Evolutionary conservation across 2,113 vertebrate species (phyloP).

Genomic region (Globicephala melas): DNA sequence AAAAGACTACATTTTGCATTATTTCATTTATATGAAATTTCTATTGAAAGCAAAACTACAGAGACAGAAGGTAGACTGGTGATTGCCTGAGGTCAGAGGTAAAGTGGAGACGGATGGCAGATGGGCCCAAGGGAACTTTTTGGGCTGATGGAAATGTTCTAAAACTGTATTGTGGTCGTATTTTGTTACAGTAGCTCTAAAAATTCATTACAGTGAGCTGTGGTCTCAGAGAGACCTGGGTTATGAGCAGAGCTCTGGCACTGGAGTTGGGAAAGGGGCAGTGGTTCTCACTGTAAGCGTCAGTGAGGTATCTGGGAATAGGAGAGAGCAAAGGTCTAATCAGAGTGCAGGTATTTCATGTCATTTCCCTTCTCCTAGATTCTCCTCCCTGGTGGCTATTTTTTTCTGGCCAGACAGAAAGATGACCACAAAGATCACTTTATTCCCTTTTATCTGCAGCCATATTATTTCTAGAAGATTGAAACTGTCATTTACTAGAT

Average conservation of each 20-base stretch:
- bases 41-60: constrained; percentile 20
- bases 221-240: neutral
- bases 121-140: neutral
- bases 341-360: neutral
- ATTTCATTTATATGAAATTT: neutral
- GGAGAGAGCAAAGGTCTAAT: neutral
- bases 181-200: neutral
- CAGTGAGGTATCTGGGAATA: neutral
- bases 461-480: neutral
- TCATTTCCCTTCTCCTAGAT: neutral
- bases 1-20: neutral
- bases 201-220: neutral
- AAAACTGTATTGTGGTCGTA: neutral
- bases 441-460: neutral
- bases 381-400: neutral
- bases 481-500: neutral
- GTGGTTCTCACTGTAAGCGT: neutral
- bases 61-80: neutral
- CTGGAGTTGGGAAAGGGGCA: neutral
- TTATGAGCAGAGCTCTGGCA: neutral
- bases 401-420: neutral
- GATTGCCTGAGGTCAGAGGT: neutral
- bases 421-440: neutral
- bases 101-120: neutral
- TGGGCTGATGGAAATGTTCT: neutral